These are phyloP conservation scores for Muntiacus muntjak DNA, from an alignment of 2,113 vertebrate species.

Conservation along the genomic window DNA sequence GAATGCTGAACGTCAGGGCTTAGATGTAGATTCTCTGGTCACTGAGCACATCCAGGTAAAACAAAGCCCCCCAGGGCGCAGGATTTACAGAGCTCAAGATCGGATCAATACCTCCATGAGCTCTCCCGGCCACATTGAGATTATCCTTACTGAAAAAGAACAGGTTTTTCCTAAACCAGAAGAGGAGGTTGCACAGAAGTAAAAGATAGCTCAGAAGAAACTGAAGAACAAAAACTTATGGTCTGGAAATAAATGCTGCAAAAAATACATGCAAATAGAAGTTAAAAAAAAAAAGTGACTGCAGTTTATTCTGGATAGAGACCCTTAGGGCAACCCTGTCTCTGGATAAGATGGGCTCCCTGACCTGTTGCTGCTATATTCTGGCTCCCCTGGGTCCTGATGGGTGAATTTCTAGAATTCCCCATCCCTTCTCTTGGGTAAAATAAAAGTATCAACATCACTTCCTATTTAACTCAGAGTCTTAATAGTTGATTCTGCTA, in stretches of 20 bases:
- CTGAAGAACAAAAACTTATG: neutral
- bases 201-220: neutral
- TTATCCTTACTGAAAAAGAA: neutral
- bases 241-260: neutral
- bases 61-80: neutral
- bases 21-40: neutral
- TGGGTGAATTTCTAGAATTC: neutral
- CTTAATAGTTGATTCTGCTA: neutral
- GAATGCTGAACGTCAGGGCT: neutral
- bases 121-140: neutral
- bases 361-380: neutral
- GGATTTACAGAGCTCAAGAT: neutral
- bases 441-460: neutral
- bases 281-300: neutral
- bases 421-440: neutral
- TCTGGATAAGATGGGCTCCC: neutral
- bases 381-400: neutral
- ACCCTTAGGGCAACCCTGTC: neutral
- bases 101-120: neutral
- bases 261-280: neutral
- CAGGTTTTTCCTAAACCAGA: neutral
- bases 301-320: neutral
- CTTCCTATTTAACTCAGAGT: neutral
- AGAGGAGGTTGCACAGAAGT: neutral
- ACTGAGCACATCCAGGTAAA: neutral